Conservation (phyloP, 2,797 vertebrate genomes). For the Anolis apletophallus region DNA sequence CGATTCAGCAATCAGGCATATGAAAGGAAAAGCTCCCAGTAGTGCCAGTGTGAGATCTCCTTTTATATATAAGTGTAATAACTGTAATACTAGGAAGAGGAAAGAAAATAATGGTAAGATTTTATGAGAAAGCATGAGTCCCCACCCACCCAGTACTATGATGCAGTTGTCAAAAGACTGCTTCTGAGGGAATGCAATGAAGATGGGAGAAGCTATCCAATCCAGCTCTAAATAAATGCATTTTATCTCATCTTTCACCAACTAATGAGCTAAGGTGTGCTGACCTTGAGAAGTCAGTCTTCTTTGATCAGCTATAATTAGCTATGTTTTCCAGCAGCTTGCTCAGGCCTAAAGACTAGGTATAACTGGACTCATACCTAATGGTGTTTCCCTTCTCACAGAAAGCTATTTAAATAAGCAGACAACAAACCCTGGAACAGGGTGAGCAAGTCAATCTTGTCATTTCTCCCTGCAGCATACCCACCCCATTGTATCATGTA, state of each 20-base stretch:
- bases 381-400: neutral
- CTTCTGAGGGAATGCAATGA: neutral
- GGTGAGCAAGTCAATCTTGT: neutral
- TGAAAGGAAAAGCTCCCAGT: neutral
- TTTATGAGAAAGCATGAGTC: too few relatives aligned
- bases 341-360: neutral
- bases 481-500: neutral
- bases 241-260: neutral
- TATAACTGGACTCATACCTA: neutral
- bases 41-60: neutral
- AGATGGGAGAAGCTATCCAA: neutral
- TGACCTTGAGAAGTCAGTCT: neutral
- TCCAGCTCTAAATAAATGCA: neutral
- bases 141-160: neutral
- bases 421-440: neutral
- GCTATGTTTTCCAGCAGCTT: neutral
- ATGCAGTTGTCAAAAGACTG: neutral
- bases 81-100: neutral
- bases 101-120: neutral
- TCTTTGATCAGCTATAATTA: constrained; percentile 1
- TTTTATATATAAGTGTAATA: too few relatives aligned
- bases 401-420: neutral
- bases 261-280: neutral
- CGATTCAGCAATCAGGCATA: neutral
- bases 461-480: neutral